phyloP scores from a whole-genome alignment of 2,113 vertebrate genomes.

The Zosterops japonicus region DNA sequence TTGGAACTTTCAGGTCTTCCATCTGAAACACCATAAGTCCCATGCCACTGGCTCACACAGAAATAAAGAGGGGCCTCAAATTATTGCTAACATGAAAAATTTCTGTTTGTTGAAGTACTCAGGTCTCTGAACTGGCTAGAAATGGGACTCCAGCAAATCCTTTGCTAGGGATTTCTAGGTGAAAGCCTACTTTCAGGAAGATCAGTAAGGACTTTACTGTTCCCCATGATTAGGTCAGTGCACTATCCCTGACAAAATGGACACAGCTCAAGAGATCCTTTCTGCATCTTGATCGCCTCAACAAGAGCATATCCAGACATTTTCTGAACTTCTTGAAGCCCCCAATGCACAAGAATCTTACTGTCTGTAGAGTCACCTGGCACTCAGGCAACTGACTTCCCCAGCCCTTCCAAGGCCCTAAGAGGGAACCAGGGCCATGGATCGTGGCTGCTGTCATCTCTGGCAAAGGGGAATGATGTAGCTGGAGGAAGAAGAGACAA shows the following conservation, averaged over 20 bases:
- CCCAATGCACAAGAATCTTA: fast-evolving
- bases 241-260: not conserved
- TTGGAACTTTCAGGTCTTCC: not conserved
- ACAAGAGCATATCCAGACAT: fast-evolving
- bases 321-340: not conserved
- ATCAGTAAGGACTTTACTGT: not conserved
- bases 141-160: not conserved
- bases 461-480: not conserved
- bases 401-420: not conserved
- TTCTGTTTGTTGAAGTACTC: not conserved
- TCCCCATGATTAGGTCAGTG: not conserved
- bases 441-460: not conserved
- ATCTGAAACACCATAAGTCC: not conserved
- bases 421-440: not conserved
- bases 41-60: not conserved
- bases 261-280: not conserved
- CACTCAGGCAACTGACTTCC: fast-evolving
- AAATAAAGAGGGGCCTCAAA: not conserved
- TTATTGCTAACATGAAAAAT: not conserved
- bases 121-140: not conserved
- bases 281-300: not conserved
- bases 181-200: not conserved
- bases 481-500: not conserved
- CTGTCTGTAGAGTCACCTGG: not conserved
- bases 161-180: not conserved